phyloP scores from a whole-genome alignment of 2,113 vertebrate species.

The Ptychochromis oligacanthus region DNA sequence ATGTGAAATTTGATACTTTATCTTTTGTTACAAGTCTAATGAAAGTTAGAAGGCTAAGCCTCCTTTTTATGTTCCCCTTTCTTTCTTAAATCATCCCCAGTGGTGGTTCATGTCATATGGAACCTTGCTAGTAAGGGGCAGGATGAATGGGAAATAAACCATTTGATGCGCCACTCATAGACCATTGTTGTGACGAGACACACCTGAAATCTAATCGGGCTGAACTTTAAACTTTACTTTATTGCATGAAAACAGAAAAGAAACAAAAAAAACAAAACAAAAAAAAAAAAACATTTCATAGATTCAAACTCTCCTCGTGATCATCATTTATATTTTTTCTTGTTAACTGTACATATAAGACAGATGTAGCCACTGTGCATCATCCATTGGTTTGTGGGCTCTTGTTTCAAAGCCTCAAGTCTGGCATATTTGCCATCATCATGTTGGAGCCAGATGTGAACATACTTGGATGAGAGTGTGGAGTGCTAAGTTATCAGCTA shows the following conservation, averaged over 20 bases:
- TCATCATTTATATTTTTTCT: background rate
- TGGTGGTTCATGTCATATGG: background rate
- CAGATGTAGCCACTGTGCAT: background rate
- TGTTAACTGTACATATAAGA: background rate
- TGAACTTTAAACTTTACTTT: rapidly evolving
- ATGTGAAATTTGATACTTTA: background rate
- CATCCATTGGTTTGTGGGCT: background rate
- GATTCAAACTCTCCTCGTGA: background rate
- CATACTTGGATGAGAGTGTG: background rate
- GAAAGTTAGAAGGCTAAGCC: too few relatives aligned
- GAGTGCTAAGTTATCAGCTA: background rate
- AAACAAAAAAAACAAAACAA: rapidly evolving
- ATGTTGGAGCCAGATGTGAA: background rate
- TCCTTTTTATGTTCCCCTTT: background rate
- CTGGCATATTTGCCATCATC: background rate
- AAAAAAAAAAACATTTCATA: background rate
- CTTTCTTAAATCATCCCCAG: background rate
- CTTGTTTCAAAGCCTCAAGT: background rate
- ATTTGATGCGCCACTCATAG: background rate
- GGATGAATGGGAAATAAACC: rapidly evolving
- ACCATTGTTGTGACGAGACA: background rate
- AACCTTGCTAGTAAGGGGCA: background rate
- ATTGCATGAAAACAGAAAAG: background rate
- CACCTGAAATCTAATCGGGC: background rate
- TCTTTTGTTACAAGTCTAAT: background rate